phyloP scores from a whole-genome alignment of 2,888 invertebrate genomes.

The Dione juno region DNA sequence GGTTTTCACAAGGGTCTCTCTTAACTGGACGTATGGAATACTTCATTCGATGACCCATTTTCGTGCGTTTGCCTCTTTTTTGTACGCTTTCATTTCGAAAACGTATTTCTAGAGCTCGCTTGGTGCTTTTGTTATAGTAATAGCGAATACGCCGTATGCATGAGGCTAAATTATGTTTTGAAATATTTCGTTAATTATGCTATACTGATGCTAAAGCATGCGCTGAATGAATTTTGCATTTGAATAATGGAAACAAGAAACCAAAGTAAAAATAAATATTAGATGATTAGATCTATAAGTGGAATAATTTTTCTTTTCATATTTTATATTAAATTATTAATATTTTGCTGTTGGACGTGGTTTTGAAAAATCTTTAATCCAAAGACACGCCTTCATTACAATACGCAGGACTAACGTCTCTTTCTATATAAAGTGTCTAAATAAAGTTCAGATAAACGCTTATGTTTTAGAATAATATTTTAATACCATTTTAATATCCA shows the following conservation, averaged over 20 bases:
- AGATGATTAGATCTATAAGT: not conserved
- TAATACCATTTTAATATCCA: too few relatives aligned
- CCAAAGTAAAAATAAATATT: not conserved
- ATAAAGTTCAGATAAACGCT: too few relatives aligned
- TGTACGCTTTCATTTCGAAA: constrained; percentile 59
- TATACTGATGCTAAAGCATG: constrained; percentile 2
- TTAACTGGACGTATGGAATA: constrained; percentile 55
- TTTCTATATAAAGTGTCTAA: not conserved
- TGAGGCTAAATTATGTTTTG: constrained; percentile 36
- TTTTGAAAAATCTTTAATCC: not conserved
- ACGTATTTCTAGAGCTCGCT: constrained; percentile 56
- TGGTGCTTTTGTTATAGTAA: constrained; percentile 58
- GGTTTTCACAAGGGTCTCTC: constrained; percentile 48
- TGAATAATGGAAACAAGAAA: constrained; percentile 6
- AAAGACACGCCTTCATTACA: not conserved
- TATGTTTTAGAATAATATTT: too few relatives aligned
- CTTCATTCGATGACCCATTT: constrained; percentile 70
- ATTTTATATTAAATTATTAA: not conserved
- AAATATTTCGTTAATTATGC: constrained; percentile 39
- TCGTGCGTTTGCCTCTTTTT: constrained; percentile 61
- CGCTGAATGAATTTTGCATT: constrained; percentile 5
- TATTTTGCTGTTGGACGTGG: too few relatives aligned
- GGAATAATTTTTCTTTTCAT: not conserved
- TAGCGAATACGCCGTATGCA: constrained; percentile 48
- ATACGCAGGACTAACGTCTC: not conserved